Base-by-base conservation (phyloP, 2,888 invertebrate genomes). In the Epistrophe eligans region DNA sequence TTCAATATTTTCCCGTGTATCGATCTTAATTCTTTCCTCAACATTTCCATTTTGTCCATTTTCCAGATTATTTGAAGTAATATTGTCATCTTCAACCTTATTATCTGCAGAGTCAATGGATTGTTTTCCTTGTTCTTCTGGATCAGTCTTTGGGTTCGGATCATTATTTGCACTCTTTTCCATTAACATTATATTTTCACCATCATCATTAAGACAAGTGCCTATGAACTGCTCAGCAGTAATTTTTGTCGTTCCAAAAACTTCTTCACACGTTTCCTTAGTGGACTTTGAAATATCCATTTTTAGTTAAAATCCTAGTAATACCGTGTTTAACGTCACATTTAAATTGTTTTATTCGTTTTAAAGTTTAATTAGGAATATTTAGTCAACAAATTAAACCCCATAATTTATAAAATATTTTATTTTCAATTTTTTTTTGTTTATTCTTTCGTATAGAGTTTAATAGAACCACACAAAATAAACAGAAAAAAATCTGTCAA, bases 401-500 rank as follows among this genome's bases (percentile, higher is more conserved):
- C 43, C 62, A 43, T 43, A 7, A 62, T 62, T 43, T 28, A n/a
- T 24, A 48, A 32, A 50, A 72, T 38, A 80, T 24, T 85, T 70
- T 32, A 70, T 58, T 24, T 35, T 40, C 38, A 48, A 73, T 50
- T 67, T 32, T 32, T n/a, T 85, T 82, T 74, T 82, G 77, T 81
- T 85, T 85, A 81, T 81, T 85, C 67, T 66, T 40, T 60, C 13
- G 13, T 55, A 77, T 77, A 52, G 32, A 81, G 60, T 71, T 74
- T 66, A 28, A 38, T 71, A 35, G 55, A 76, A 50, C 72, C 81
- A 81, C 77, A 84, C 60, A 60, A 84, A 81, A 84, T 77, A 84
- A 84, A 80, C 84, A 84, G 80, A 82, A 80, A 84, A 82, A 84
- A 60, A 45, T 28, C 43, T 64, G 64, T 64, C 64, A 64, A 64